phyloP scores from a whole-genome alignment of 2,113 vertebrate genomes.

The Poecilia latipinna region DNA sequence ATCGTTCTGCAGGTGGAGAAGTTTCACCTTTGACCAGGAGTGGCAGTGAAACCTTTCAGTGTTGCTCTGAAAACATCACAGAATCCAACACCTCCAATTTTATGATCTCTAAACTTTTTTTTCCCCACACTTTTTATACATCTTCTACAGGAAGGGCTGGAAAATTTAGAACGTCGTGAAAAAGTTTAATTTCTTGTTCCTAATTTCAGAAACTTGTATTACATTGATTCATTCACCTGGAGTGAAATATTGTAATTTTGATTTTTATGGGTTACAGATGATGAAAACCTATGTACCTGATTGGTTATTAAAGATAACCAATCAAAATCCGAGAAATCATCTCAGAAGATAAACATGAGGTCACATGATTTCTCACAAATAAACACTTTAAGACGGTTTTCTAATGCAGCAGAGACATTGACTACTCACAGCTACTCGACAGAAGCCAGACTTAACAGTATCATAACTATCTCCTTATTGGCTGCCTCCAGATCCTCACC shows the following conservation, averaged over 20 bases:
- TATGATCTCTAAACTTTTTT: slow-evolving; percentile 4
- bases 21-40: slow-evolving; percentile 64
- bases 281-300: not conserved
- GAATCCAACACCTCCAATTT: slow-evolving; percentile 43
- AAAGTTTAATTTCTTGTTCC: too few relatives aligned
- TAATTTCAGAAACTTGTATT: not conserved
- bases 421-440: not conserved
- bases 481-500: not conserved
- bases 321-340: not conserved
- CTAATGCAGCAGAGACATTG: not conserved
- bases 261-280: not conserved
- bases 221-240: not conserved
- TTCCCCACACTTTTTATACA: slow-evolving; percentile 1
- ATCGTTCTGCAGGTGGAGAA: slow-evolving; percentile 11
- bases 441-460: not conserved
- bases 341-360: not conserved
- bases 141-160: slow-evolving; percentile 4
- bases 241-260: not conserved
- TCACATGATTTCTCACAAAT: not conserved
- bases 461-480: too few relatives aligned
- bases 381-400: not conserved
- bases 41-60: slow-evolving; percentile 54
- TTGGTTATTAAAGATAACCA: not conserved
- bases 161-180: too few relatives aligned
- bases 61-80: slow-evolving; percentile 67